Conservation (phyloP, 2,888 invertebrate species). For the Rhagonycha lutea region DNA sequence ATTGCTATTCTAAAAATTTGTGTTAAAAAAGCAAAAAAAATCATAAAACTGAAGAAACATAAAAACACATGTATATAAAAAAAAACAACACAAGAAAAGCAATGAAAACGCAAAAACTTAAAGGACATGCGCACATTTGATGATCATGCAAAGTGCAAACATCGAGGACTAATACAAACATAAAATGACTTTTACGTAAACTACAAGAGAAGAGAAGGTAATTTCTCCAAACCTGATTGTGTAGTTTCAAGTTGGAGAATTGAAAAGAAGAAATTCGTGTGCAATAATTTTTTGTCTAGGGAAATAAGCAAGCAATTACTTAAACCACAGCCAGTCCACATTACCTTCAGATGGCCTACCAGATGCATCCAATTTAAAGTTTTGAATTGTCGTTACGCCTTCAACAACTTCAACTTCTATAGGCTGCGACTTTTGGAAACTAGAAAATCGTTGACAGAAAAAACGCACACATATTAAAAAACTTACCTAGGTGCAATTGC, state of each 20-base stretch:
- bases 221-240: neutral
- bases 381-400: slow-evolving; percentile 52
- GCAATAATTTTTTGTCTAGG: neutral
- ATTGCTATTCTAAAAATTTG: neutral
- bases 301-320: slow-evolving; percentile 4
- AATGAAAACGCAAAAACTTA: neutral
- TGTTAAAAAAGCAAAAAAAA: neutral
- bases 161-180: neutral
- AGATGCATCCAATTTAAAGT: slow-evolving; percentile 53
- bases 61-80: slow-evolving; percentile 18
- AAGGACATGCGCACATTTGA: neutral
- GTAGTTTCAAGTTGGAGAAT: neutral
- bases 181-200: neutral
- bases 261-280: neutral
- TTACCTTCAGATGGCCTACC: slow-evolving; percentile 8
- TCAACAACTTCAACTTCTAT: slow-evolving; percentile 51
- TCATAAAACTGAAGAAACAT: slow-evolving; percentile 11
- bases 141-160: neutral
- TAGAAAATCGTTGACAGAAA: slow-evolving; percentile 45
- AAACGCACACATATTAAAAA: neutral
- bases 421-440: slow-evolving; percentile 59
- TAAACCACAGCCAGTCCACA: slow-evolving; percentile 14
- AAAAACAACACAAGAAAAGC: neutral
- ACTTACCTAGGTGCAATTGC: slow-evolving; percentile 75
- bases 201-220: neutral